phyloP scores from a whole-genome alignment of 2,888 invertebrate genomes.

The Notodonta dromedarius region DNA sequence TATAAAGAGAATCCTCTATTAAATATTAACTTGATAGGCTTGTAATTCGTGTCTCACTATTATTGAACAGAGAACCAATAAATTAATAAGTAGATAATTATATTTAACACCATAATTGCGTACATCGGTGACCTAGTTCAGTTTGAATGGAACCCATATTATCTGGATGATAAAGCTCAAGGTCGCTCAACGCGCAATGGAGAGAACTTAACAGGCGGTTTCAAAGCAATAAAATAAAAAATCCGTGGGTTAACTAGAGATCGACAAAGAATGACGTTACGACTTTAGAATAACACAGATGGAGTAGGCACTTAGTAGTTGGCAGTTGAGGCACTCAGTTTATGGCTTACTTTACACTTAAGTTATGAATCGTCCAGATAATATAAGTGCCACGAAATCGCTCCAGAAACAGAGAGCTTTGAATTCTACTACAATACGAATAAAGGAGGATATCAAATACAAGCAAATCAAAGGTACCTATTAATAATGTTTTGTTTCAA shows the following conservation, averaged over 20 bases:
- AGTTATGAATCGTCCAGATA: constrained; percentile 11
- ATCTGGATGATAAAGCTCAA: not conserved
- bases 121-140: constrained; percentile 19
- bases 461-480: not conserved
- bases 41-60: constrained; percentile 72
- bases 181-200: too few species aligned
- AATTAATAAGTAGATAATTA: constrained; percentile 38
- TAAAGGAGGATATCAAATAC: constrained; percentile 17
- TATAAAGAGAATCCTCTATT: constrained; percentile 76
- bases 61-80: constrained; percentile 63
- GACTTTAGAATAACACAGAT: too few species aligned
- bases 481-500: too few species aligned
- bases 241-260: too few species aligned
- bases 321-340: too few species aligned
- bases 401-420: constrained; percentile 26
- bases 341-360: too few species aligned
- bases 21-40: constrained; percentile 72
- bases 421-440: constrained; percentile 23
- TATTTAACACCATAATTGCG: constrained; percentile 26
- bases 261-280: too few species aligned
- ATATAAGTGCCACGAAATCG: constrained; percentile 17
- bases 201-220: too few species aligned
- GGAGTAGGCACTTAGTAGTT: too few species aligned
- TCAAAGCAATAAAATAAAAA: too few species aligned
- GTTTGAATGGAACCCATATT: constrained; percentile 12